phyloP scores from a whole-genome alignment of 35 echinoderm and acorn worm species.

The Apostichopus californicus region DNA sequence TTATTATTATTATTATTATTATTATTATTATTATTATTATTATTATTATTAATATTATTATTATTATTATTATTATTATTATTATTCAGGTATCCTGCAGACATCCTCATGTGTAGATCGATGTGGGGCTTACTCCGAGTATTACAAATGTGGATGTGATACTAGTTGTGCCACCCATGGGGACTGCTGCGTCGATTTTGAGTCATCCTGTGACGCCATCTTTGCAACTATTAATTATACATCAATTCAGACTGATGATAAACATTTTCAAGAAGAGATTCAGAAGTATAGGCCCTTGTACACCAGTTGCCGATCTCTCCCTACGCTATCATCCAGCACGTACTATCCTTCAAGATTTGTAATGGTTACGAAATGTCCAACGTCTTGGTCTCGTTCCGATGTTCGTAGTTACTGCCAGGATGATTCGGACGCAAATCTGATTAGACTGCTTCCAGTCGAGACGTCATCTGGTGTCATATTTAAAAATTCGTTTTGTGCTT shows the following conservation, averaged over 20 bases:
- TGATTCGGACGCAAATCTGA: background rate
- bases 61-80: too few relatives aligned
- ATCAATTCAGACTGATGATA: background rate
- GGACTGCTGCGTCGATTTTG: conserved; percentile 18
- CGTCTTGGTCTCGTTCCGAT: background rate
- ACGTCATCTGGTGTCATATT: background rate
- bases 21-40: too few relatives aligned
- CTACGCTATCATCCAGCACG: background rate
- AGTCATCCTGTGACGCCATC: background rate
- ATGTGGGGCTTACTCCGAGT: background rate
- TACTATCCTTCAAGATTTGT: background rate
- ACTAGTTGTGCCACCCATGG: background rate
- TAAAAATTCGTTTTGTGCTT: conserved; percentile 34
- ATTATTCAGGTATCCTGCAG: too few relatives aligned
- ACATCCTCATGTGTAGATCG: background rate
- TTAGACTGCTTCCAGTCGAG: conserved; percentile 29
- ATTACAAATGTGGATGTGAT: conserved; percentile 14
- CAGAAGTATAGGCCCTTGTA: background rate
- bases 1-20: too few relatives aligned
- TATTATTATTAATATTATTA: too few relatives aligned
- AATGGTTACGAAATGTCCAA: conserved; percentile 37
- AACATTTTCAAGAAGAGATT: background rate
- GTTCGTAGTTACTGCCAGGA: background rate
- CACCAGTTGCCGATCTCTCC: conserved; percentile 10
- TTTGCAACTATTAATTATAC: background rate